Base-by-base conservation (phyloP, 2,888 invertebrate genomes). In the Melanchra persicariae region DNA sequence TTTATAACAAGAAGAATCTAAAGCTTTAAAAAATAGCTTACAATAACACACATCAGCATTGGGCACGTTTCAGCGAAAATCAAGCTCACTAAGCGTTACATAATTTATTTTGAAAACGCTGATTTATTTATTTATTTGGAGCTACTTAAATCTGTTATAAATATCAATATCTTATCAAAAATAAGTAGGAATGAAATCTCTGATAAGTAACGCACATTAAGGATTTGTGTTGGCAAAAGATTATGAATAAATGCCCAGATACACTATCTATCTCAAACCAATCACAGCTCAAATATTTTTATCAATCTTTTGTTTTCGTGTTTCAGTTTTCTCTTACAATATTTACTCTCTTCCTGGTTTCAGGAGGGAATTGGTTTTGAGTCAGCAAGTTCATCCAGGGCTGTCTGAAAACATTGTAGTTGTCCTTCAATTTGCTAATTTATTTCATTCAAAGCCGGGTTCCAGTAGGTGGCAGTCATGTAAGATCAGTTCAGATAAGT, bases 91-190 rank as follows among this genome's bases (percentile, higher is more conserved):
- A 43, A 43, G 45, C 60, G 40, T 60, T 12, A 26, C n/a, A 22
- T 24, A n/a, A 62, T n/a, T 49, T 15, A 3, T 45, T 49, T 30
- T 49, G 9, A 30, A 58, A 71, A 68, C 40, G 7, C 34, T 19
- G 55, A 67, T 58, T 71, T 49, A 12, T 37, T 30, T 40, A 49
- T 70, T 60, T 60, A 60, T 54, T 49, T 15, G 7, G 6, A 17
- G 63, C 51, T 49, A 49, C 17, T 43, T 60, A 52, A 52, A 47
- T 61, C 2, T 40, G 52, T 37, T 52, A 37, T 70, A 70, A 57
- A 43, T 47, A 60, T 1, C 22, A 15, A 12, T 54, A 67, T 67
- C 67, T 75, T 75, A 79, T 76, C 71, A 43, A 30, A 19, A 45
- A 34, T 55, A 57, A 51, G 22, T 66, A 37, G 37, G 19, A 66